Evolutionary conservation across 2,888 invertebrate species (phyloP), one percentile per base, ranked within the genome.

Genomic region (Agrochola circellaris): DNA sequence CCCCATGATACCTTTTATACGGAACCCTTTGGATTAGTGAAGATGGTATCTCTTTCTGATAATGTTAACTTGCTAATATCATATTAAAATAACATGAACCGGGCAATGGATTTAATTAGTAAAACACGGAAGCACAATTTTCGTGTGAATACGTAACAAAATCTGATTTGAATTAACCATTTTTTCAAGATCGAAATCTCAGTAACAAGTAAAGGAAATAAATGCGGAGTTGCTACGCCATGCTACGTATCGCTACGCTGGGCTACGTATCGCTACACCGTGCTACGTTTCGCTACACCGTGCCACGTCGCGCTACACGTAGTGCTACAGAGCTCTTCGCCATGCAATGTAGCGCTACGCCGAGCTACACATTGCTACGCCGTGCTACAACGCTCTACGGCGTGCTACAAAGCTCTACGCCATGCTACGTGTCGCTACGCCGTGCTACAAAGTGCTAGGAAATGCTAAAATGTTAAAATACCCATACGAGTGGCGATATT

Each of bases 21-120:
- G 51, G 17, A 15, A 26, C 66, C 76, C 83, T 48, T 61, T 5
- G 42, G 51, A 68, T 34, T 15, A 38, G 23, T 34, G 11, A 13
- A 34, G 71, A n/a, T 45, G 15, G 3, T 65, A 64, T 78, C 64
- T 56, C 2, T 62, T 26, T 6, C 2, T 75, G n/a, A 26, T 48
- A 34, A n/a, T 56, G 20, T 11, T 26, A n/a, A 9, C 3, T 9
- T n/a, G 62, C 48, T 61, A 71, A 62, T 30, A 30, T 61, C 20
- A 20, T 30, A 20, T 30, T 60, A 17, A 48, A 30, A 30, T 20
- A 11, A 30, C 20, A 20, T 30, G 20, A 30, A 30, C 6, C 11
- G 30, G 20, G 11, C 30, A 30, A 20, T 30, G 9, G 30, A 20
- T 30, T 30, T 20, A 30, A 30, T 45, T 15, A 45, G 20, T 11